phyloP scores from a whole-genome alignment of 2,113 vertebrate genomes.

The Nesogale talazaci region DNA sequence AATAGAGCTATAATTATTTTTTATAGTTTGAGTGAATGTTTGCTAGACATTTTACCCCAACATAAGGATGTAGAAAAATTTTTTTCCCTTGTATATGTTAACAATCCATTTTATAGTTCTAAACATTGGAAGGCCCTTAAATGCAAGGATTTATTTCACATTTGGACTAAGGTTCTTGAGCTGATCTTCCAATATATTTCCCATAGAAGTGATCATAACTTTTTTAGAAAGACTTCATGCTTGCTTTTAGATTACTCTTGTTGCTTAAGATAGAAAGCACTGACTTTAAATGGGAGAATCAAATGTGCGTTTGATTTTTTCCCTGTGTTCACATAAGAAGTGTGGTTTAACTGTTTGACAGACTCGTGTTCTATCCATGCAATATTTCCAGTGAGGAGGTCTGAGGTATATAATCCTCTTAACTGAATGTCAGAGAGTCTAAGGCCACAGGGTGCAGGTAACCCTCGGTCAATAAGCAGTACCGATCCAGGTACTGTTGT shows the following conservation, averaged over 20 bases:
- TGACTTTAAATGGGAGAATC: conserved; percentile 75
- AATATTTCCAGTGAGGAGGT: conserved; percentile 54
- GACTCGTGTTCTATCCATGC: conserved; percentile 36
- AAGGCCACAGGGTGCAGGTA: conserved; percentile 76
- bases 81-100: conserved; percentile 39
- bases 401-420: conserved; percentile 55
- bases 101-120: conserved; percentile 41
- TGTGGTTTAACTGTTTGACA: conserved; percentile 71
- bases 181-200: conserved; percentile 39
- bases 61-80: conserved; percentile 34
- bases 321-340: conserved; percentile 64
- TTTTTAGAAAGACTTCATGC: conserved; percentile 64
- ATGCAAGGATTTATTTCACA: conserved; percentile 34
- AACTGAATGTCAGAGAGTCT: conserved; percentile 44
- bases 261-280: conserved; percentile 73
- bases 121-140: neutral
- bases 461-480: conserved; percentile 70
- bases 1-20: neutral
- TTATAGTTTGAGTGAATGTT: conserved; percentile 54
- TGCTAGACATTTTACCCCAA: neutral
- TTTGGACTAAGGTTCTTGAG: conserved; percentile 52
- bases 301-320: conserved; percentile 72
- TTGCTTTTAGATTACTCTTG: conserved; percentile 64
- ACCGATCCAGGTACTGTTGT: conserved; percentile 48
- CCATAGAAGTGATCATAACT: conserved; percentile 4